These are phyloP conservation scores for Papilio dardanus DNA, from an alignment of 1,140 invertebrate genomes.

Conservation along the genomic window DNA sequence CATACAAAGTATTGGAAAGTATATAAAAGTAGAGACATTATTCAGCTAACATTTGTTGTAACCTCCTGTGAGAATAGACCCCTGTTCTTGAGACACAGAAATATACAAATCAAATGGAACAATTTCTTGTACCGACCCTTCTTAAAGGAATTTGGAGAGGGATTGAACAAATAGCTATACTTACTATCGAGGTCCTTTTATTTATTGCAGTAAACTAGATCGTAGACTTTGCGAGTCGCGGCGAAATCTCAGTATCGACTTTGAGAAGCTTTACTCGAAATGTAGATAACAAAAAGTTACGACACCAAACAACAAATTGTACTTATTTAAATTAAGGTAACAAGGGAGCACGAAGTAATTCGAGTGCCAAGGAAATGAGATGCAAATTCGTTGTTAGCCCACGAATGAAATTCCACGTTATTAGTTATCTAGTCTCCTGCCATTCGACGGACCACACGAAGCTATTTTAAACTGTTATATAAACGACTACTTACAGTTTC, in stretches of 20 bases:
- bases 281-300: constrained; percentile 23
- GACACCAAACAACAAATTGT: constrained; percentile 28
- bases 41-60: constrained; percentile 25
- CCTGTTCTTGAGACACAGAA: constrained; percentile 29
- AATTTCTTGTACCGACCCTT: constrained; percentile 36
- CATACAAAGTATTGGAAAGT: background rate
- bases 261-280: constrained; percentile 6
- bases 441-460: background rate
- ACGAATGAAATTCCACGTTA: background rate
- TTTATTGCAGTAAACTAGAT: constrained; percentile 34
- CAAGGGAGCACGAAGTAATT: background rate
- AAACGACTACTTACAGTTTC: background rate
- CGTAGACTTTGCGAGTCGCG: constrained; percentile 20
- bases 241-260: constrained; percentile 17
- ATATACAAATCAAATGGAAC: constrained; percentile 37
- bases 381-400: constrained; percentile 20
- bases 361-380: constrained; percentile 9
- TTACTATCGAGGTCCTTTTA: constrained; percentile 32
- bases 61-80: constrained; percentile 31
- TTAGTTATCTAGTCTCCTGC: background rate
- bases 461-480: background rate
- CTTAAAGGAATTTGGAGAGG: constrained; percentile 36
- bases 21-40: constrained; percentile 16
- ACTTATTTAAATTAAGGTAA: constrained; percentile 19
- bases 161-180: constrained; percentile 36